These are phyloP conservation scores for Hypsibius dujardini DNA, from an alignment of 1,140 invertebrate species.

Conservation along the genomic window DNA sequence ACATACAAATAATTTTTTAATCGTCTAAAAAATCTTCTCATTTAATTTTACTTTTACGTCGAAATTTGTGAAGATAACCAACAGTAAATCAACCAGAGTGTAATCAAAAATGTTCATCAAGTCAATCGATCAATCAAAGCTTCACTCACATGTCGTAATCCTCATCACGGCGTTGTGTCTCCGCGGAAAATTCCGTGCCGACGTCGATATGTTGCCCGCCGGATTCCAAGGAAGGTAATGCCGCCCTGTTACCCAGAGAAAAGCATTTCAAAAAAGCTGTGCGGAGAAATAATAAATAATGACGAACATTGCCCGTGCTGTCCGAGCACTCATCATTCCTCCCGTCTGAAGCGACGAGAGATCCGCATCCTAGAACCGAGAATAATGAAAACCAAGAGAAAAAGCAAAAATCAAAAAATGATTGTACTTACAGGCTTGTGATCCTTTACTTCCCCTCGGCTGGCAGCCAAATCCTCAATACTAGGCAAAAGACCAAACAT, in stretches of 20 bases:
- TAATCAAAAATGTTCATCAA: constrained; percentile 15
- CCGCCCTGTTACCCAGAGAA: constrained; percentile 19
- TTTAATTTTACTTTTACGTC: neutral
- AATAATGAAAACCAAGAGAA: too few species aligned
- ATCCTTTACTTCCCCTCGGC: too few species aligned
- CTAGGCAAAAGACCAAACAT: too few species aligned
- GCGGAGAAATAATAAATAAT: neutral
- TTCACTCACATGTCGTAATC: constrained; percentile 76
- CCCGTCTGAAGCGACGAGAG: constrained; percentile 51
- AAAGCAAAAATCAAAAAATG: too few species aligned
- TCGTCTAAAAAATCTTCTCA: constrained; percentile 12
- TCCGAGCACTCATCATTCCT: constrained; percentile 75
- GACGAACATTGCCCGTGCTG: constrained; percentile 28
- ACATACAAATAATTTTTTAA: neutral
- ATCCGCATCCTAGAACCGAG: constrained; percentile 32
- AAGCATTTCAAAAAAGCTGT: too few species aligned
- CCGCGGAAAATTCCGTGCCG: constrained; percentile 89
- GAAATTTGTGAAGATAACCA: too few species aligned
- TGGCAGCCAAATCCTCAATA: too few species aligned
- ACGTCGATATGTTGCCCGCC: constrained; percentile 74
- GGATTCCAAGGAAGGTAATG: constrained; percentile 36
- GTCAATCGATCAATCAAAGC: constrained; percentile 14
- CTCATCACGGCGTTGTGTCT: constrained; percentile 92
- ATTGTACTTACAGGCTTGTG: too few species aligned
- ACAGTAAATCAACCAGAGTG: neutral